Evolutionary conservation across 2,888 invertebrate genomes (phyloP).

Genomic region (Scaptomyza reducta): DNA sequence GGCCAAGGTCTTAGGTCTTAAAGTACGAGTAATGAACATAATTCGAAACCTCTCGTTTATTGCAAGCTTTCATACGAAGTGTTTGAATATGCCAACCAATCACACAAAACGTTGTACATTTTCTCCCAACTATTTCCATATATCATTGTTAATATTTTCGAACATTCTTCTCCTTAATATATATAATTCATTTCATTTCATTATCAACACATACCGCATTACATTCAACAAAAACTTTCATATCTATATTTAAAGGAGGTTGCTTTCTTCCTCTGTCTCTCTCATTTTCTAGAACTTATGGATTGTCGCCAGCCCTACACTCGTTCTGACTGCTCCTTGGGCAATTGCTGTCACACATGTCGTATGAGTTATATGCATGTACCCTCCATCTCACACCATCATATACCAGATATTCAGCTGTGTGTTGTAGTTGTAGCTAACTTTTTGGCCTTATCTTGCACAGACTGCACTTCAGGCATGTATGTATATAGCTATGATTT

Average conservation of each 20-base stretch:
- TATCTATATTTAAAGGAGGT: slow-evolving; percentile 33
- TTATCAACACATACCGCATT: slow-evolving; percentile 33
- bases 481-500: slow-evolving; percentile 58
- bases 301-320: slow-evolving; percentile 29
- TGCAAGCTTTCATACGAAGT: neutral
- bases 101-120: too few relatives aligned
- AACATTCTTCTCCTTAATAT: neutral
- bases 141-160: neutral
- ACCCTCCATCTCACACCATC: slow-evolving; percentile 39
- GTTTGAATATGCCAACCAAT: too few relatives aligned
- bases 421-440: slow-evolving; percentile 44
- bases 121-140: neutral
- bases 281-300: slow-evolving; percentile 15
- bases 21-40: slow-evolving; percentile 24
- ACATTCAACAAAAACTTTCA: slow-evolving; percentile 26
- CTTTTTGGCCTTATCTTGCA: slow-evolving; percentile 62
- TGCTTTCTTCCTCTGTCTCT: neutral
- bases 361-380: slow-evolving; percentile 63
- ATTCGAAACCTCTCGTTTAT: neutral
- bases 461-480: slow-evolving; percentile 66
- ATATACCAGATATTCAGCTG: slow-evolving; percentile 8
- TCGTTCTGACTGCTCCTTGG: slow-evolving; percentile 23
- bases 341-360: slow-evolving; percentile 63
- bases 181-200: slow-evolving; percentile 25
- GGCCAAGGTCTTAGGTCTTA: slow-evolving; percentile 43